Evolutionary conservation across 2,888 invertebrate species (phyloP).

Genomic region (Drosophila trichaetosa): DNA sequence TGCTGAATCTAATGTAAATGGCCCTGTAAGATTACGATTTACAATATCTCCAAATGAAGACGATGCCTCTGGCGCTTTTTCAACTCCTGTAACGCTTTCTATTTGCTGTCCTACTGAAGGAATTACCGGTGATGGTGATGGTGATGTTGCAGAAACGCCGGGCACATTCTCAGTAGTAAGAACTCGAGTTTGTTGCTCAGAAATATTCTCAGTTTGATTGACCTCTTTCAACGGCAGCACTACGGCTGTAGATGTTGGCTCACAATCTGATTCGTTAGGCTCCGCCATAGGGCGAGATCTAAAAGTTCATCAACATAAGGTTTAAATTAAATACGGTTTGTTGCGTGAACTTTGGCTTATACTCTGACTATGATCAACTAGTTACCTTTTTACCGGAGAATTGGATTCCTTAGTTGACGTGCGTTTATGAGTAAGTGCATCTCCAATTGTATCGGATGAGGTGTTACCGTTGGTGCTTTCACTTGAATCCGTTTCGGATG

Average conservation of each 20-base stretch:
- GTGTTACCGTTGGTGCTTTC: slow-evolving; percentile 12
- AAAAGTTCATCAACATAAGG: neutral
- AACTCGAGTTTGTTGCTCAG: neutral
- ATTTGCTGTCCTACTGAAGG: neutral
- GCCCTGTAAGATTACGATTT: neutral
- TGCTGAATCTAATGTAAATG: neutral
- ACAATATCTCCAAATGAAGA: neutral
- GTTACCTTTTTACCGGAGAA: slow-evolving; percentile 21
- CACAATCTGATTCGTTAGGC: neutral
- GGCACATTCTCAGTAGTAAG: neutral
- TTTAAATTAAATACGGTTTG: neutral
- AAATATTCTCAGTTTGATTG: neutral
- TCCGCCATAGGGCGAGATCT: neutral
- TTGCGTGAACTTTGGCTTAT: neutral
- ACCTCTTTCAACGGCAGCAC: neutral
- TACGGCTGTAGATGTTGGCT: slow-evolving; percentile 4
- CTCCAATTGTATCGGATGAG: slow-evolving; percentile 3
- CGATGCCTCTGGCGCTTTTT: neutral
- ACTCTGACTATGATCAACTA: neutral
- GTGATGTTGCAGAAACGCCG: neutral
- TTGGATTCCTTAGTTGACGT: neutral
- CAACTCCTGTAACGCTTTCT: neutral
- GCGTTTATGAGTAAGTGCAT: slow-evolving; percentile 7
- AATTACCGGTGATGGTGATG: neutral
- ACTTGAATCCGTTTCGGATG: slow-evolving; percentile 13